These are phyloP conservation scores for Acanthopleura granulata DNA, from an alignment of 2,888 invertebrate genomes.

Conservation along the genomic window DNA sequence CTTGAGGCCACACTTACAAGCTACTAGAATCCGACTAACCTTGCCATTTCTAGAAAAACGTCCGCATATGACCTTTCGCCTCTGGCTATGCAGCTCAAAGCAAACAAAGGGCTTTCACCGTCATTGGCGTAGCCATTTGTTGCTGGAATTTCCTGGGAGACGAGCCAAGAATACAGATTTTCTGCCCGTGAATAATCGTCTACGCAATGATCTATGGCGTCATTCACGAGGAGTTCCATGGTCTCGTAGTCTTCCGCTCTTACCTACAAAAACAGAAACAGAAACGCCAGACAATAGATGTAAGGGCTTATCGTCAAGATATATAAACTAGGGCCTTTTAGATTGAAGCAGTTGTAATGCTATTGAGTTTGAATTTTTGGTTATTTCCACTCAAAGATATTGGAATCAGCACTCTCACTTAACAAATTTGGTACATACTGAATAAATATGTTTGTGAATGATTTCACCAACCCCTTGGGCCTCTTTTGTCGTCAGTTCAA, in stretches of 20 bases:
- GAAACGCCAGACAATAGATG: not conserved
- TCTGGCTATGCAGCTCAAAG: constrained; percentile 27
- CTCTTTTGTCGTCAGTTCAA: no score
- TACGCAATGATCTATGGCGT: constrained; percentile 45
- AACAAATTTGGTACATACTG: no score
- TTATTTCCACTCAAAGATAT: no score
- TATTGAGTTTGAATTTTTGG: no score
- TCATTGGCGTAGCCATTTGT: not conserved
- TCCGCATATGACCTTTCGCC: constrained; percentile 41
- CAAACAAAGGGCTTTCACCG: not conserved
- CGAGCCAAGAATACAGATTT: constrained; percentile 54
- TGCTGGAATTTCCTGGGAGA: constrained; percentile 30
- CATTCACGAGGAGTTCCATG: constrained; percentile 48
- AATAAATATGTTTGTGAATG: no score
- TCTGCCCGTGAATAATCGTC: constrained; percentile 49
- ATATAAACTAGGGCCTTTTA: no score
- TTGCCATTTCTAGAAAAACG: constrained; percentile 51
- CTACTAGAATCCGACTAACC: constrained; percentile 34
- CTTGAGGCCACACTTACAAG: no score
- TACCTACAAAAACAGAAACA: constrained; percentile 39
- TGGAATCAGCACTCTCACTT: no score
- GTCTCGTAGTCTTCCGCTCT: constrained; percentile 46
- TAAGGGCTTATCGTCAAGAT: not conserved
- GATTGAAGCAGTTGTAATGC: no score
- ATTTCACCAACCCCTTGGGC: no score